Percentiles rank a stretch among this genome's conserved stretches.
These are phyloP conservation scores for Hirtodrosophila confusa DNA, from an alignment of 2,888 invertebrate species.

Conservation along the genomic window DNA sequence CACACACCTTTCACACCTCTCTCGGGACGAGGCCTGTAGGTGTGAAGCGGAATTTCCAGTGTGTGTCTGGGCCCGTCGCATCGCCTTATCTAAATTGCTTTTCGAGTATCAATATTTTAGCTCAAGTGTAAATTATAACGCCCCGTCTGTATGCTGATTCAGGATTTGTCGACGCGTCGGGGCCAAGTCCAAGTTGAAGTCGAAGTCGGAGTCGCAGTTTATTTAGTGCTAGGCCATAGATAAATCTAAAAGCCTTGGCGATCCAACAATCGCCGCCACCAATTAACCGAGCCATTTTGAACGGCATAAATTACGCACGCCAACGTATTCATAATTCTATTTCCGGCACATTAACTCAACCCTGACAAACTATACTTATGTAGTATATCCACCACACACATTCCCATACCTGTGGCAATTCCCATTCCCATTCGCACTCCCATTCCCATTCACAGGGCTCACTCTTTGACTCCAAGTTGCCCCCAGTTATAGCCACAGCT, in stretches of 20 bases:
- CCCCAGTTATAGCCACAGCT: conserved; percentile 3
- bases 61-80: conserved; percentile 44
- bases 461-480: conserved; percentile 17
- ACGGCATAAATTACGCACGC: conserved; percentile 77
- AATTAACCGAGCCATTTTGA: conserved; percentile 59
- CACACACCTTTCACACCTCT: conserved; percentile 67
- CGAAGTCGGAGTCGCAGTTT: conserved; percentile 33
- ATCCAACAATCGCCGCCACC: conserved; percentile 28
- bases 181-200: not conserved
- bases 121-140: conserved; percentile 82
- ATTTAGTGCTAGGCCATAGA: conserved; percentile 77
- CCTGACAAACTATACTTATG: conserved; percentile 16
- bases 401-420: conserved; percentile 10
- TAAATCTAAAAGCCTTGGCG: conserved; percentile 75
- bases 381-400: conserved; percentile 1
- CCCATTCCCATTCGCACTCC: conserved; percentile 39
- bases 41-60: conserved; percentile 81
- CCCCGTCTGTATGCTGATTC: conserved; percentile 37
- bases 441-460: conserved; percentile 38
- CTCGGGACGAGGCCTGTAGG: conserved; percentile 52
- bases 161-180: conserved; percentile 17
- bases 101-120: conserved; percentile 83
- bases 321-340: conserved; percentile 80
- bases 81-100: conserved; percentile 82
- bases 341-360: conserved; percentile 73